Evolutionary conservation across 2,888 invertebrate genomes (phyloP), one percentile per base, ranked within the genome.

Genomic region (Ormyrus thymus): DNA sequence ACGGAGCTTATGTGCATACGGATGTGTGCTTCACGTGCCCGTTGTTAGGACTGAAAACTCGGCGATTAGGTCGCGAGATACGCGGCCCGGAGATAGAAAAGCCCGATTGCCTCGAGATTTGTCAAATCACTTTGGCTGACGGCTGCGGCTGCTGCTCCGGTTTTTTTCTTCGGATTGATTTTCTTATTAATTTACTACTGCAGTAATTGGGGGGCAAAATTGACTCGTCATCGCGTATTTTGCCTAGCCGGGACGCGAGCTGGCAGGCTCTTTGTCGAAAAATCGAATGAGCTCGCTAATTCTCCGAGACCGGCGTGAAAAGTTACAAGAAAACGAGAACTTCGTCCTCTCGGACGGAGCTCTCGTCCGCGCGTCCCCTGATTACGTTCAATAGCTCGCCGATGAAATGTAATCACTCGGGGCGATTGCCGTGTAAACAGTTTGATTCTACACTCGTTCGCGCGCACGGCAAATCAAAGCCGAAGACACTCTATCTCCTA

Each of bases 351-450:
- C 58, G 10, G 58, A 7, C 15, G 29, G 29, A n/a, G 58, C 29
- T 29, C 29, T 29, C 4, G 4, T 29, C 4, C 29, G 29, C 29
- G 29, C 46, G 69, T 69, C 78, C 51, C 73, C 64, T 56, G 65
- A 79, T 70, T 75, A 66, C 13, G 66, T 70, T 59, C 70, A 75
- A 75, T 75, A 79, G 74, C 70, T 56, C 70, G 70, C 75, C 70
- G 74, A 79, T 79, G 73, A 48, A 70, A 76, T 79, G 73, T 29
- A 70, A 76, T 76, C 77, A 66, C 66, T 62, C 51, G 8, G n/a
- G 68, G 45, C 50, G 80, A 80, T 80, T 80, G 76, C 80, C 74
- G 70, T 48, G 76, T 70, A 80, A 79, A 79, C 79, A 76, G 79
- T 79, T 79, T 72, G 72, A 79, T 76, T 79, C 70, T 56, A 46